These are phyloP conservation scores for Neoascia interrupta DNA, from an alignment of 2,888 invertebrate species.

Conservation along the genomic window DNA sequence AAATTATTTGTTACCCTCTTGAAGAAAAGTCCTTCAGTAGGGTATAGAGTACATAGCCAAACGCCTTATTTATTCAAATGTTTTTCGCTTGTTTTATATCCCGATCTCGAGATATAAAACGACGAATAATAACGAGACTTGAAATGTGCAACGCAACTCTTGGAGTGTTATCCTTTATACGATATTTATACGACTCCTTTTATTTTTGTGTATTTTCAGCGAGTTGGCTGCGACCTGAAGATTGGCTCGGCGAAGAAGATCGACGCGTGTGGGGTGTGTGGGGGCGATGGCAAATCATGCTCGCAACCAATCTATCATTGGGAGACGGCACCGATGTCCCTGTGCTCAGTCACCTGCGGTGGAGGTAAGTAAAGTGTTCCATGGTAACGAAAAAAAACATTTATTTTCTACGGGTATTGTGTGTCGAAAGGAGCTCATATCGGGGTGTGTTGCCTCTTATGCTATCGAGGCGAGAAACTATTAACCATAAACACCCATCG, in stretches of 20 bases:
- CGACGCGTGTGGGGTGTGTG: slow-evolving; percentile 95
- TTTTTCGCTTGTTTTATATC: slow-evolving; percentile 52
- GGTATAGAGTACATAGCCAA: background rate
- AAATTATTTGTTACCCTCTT: slow-evolving; percentile 61
- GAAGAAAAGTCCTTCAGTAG: slow-evolving; percentile 52
- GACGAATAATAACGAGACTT: slow-evolving; percentile 42
- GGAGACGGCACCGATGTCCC: slow-evolving; percentile 90
- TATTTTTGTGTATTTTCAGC: slow-evolving; percentile 82
- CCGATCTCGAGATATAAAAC: slow-evolving; percentile 27
- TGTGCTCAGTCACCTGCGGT: slow-evolving; percentile 95
- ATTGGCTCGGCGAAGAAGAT: slow-evolving; percentile 91
- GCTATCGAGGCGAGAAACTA: too few species aligned
- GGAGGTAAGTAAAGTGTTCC: slow-evolving; percentile 85
- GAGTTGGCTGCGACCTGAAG: slow-evolving; percentile 94
- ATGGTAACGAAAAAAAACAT: too few species aligned
- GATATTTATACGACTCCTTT: slow-evolving; percentile 47
- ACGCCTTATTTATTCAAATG: slow-evolving; percentile 63
- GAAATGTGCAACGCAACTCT: slow-evolving; percentile 49
- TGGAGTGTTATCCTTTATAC: slow-evolving; percentile 63
- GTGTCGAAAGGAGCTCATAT: too few species aligned
- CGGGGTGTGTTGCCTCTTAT: too few species aligned
- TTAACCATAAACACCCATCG: too few species aligned
- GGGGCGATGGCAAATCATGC: slow-evolving; percentile 93
- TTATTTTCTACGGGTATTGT: too few species aligned
- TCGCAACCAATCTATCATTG: slow-evolving; percentile 92